phyloP scores from a whole-genome alignment of 2,888 invertebrate species.

The Lasioglossum leucozonium region DNA sequence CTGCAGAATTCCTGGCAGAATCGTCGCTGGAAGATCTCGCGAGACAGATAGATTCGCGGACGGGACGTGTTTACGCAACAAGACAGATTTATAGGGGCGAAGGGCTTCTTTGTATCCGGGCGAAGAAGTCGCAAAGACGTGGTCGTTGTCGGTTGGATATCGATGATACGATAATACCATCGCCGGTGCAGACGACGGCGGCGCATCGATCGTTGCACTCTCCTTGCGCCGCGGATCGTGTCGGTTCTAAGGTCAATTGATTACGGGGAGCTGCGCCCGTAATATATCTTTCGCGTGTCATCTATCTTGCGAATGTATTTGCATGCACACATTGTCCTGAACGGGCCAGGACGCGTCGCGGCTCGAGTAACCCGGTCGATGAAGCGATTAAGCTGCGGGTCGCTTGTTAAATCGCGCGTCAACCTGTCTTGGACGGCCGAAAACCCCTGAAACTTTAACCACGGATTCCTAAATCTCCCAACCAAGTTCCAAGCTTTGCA shows the following conservation, averaged over 20 bases:
- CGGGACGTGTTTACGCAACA: slow-evolving; percentile 42
- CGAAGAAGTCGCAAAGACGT: slow-evolving; percentile 9
- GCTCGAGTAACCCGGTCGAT: slow-evolving; percentile 44
- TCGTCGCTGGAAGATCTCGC: slow-evolving; percentile 24
- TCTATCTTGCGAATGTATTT: slow-evolving; percentile 62
- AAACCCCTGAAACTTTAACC: neutral
- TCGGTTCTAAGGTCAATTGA: slow-evolving; percentile 54
- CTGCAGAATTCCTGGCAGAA: neutral
- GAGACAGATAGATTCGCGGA: slow-evolving; percentile 37
- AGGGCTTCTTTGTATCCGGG: slow-evolving; percentile 26
- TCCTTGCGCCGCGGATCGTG: slow-evolving; percentile 1
- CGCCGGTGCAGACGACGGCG: slow-evolving; percentile 8
- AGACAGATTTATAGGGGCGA: slow-evolving; percentile 44
- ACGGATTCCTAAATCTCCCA: neutral
- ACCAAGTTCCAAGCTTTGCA: neutral
- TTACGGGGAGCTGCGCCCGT: slow-evolving; percentile 27
- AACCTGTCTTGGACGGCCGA: neutral
- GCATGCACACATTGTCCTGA: slow-evolving; percentile 54
- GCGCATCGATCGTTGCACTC: slow-evolving; percentile 26
- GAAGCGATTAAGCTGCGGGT: slow-evolving; percentile 58
- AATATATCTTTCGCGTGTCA: slow-evolving; percentile 61
- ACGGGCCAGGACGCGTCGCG: slow-evolving; percentile 33
- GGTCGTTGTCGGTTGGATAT: slow-evolving; percentile 15
- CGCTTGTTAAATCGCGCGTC: slow-evolving; percentile 56
- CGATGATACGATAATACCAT: slow-evolving; percentile 40